Evolutionary conservation across 1,140 invertebrate genomes (phyloP).

Genomic region (Bombus pascuorum): DNA sequence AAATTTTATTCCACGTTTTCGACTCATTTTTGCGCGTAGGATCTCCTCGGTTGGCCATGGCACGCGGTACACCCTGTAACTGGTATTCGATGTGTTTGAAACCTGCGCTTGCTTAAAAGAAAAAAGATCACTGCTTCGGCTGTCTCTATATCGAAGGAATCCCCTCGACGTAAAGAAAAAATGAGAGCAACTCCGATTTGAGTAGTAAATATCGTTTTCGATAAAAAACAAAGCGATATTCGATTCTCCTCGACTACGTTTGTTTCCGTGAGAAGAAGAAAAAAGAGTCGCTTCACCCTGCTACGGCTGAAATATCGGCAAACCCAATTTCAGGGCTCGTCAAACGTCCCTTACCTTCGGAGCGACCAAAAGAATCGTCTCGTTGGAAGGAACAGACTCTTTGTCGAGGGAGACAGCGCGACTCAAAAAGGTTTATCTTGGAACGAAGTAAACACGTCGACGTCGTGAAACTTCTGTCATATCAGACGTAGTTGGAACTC

Average conservation of each 20-base stretch:
- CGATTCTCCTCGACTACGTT: background rate
- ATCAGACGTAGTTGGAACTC: background rate
- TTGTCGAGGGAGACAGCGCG: background rate
- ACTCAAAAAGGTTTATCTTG: conserved; percentile 14
- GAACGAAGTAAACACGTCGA: background rate
- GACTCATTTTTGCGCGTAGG: no score
- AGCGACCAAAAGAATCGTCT: background rate
- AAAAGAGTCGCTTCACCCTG: no score
- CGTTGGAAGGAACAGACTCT: background rate
- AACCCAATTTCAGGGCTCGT: background rate
- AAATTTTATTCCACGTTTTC: no score
- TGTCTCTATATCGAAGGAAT: background rate
- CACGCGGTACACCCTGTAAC: no score
- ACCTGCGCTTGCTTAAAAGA: background rate
- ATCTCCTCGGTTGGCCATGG: no score
- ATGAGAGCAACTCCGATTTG: background rate
- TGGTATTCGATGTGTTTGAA: background rate
- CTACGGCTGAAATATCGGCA: background rate
- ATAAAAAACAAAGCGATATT: background rate
- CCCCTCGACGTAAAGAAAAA: background rate
- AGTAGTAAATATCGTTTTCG: background rate
- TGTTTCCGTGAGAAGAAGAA: background rate
- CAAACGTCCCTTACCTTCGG: background rate
- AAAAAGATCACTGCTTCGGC: no score
- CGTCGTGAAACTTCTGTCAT: conserved; percentile 1